phyloP scores from a whole-genome alignment of 2,113 vertebrate genomes.

The Opisthocomus hoazin region DNA sequence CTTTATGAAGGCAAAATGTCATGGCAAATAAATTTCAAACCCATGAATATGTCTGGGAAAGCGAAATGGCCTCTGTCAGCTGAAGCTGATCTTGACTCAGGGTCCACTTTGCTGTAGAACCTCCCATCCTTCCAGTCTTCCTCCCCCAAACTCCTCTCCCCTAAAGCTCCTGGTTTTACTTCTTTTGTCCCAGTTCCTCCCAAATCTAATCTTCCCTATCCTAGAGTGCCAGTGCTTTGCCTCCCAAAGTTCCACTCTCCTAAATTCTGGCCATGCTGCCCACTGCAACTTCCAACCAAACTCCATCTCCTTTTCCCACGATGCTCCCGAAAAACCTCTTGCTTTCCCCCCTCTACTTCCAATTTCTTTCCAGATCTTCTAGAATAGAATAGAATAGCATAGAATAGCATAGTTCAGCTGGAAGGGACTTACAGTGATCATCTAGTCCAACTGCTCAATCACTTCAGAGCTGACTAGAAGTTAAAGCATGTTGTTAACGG shows the following conservation, averaged over 20 bases:
- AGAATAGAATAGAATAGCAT: background rate
- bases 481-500: background rate
- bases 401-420: background rate
- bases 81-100: background rate
- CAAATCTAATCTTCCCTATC: background rate
- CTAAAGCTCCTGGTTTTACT: background rate
- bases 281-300: background rate
- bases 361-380: background rate
- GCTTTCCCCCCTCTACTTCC: background rate
- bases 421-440: background rate
- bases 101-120: background rate
- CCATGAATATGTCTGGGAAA: background rate
- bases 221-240: background rate
- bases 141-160: background rate
- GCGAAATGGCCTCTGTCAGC: background rate
- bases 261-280: background rate
- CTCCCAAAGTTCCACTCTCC: background rate
- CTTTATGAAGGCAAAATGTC: background rate
- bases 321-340: background rate
- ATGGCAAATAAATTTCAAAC: background rate
- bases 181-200: background rate
- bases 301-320: background rate
- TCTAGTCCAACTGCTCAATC: background rate
- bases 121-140: background rate
- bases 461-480: background rate